Evolutionary conservation across 2,797 vertebrate species (phyloP), one percentile per base, ranked within the genome.

Genomic region (Emydoidea blandingii): DNA sequence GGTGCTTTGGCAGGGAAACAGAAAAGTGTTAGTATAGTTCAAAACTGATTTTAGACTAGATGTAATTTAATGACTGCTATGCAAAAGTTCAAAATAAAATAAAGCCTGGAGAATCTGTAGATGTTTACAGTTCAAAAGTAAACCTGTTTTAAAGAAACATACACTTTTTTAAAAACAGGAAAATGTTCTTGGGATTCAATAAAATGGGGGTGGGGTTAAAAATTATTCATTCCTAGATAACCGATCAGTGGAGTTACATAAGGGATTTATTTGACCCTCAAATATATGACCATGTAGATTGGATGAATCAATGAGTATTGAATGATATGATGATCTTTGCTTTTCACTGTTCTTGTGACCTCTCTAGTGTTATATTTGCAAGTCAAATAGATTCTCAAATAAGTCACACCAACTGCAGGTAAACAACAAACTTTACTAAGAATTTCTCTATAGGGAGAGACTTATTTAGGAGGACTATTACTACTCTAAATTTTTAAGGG

Each of bases 1-100:
- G 95, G 95, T 80, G 65, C 90, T 96, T 96, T 95, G 93, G 84
- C 81, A 97, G 82, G 86, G 53, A 97, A 96, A 97, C 96, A 79
- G 96, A 97, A 97, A 5, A 53, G 18, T 0, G 2, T 56, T 21
- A 93, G 5, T 6, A 53, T 53, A 83, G 23, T 82, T 95, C 74
- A 88, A 49, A 92, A 74, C 81, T 93, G 44, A 53, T 89, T 91
- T 96, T 81, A 88, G 62, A 85, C 14, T 88, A 54, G 37, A 52
- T 86, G 41, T 83, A 68, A 94, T 95, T 89, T 96, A 34, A 80
- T 47, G 76, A 88, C 49, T 47, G 3, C 52, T 78, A 5, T 89
- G 29, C 56, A 87, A 68, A 85, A 79, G 4, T 89, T 93, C 62
- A 91, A 80, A 95, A 89, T 83, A 65, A 93, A 92, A 84, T n/a